Evolutionary conservation across 1,140 invertebrate species (phyloP).

Genomic region (Coboldia fuscipes): DNA sequence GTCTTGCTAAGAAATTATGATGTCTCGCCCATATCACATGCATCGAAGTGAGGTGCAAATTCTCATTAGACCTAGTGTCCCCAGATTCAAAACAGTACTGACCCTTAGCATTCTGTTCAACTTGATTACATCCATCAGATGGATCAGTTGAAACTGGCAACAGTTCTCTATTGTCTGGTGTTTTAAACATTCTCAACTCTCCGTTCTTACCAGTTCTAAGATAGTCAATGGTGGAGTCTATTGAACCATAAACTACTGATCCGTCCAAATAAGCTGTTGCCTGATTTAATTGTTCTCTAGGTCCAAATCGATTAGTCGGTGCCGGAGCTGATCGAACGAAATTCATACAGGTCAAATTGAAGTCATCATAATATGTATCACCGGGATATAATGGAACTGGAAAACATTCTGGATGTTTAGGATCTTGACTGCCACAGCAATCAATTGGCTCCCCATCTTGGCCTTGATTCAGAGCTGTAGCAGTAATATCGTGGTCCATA

Average conservation of each 20-base stretch:
- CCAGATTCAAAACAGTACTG: conserved; percentile 61
- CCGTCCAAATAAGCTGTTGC: conserved; percentile 79
- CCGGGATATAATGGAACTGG: conserved; percentile 40
- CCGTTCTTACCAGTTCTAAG: conserved; percentile 22
- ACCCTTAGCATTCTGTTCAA: conserved; percentile 35
- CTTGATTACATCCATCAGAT: conserved; percentile 52
- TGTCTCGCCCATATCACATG: conserved; percentile 59
- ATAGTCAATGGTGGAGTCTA: conserved; percentile 13
- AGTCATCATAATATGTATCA: conserved; percentile 43
- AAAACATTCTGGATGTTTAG: conserved; percentile 57
- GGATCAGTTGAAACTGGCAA: conserved; percentile 47
- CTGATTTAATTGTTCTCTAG: conserved; percentile 76
- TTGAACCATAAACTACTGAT: conserved; percentile 63
- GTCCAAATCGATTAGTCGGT: conserved; percentile 62
- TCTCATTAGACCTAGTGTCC: conserved; percentile 58
- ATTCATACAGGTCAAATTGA: conserved; percentile 54
- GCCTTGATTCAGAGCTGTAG: conserved; percentile 48
- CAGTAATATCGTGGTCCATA: conserved; percentile 83
- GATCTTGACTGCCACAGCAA: conserved; percentile 15
- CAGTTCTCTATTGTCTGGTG: conserved; percentile 36
- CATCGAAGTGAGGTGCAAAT: conserved; percentile 63
- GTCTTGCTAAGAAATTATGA: conserved; percentile 55
- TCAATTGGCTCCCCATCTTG: conserved; percentile 19
- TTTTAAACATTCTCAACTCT: conserved; percentile 35
- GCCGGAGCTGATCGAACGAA: conserved; percentile 68